phyloP scores from a whole-genome alignment of 2,113 vertebrate genomes.

The Thryonomys swinderianus region DNA sequence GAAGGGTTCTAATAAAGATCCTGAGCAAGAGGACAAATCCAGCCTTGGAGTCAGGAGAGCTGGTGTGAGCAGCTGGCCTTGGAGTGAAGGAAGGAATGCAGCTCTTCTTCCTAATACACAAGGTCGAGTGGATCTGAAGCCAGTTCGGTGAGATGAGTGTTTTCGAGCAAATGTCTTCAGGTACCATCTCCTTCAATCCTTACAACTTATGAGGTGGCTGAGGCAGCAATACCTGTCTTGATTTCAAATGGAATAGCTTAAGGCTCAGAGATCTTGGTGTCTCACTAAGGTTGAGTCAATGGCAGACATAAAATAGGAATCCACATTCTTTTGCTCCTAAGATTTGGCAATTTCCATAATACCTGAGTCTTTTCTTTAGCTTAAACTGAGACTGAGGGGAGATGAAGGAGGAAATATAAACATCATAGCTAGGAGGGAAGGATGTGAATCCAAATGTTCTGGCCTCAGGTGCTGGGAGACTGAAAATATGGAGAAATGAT shows the following conservation, averaged over 20 bases:
- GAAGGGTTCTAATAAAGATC: neutral
- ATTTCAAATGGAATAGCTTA: constrained; percentile 41
- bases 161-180: constrained; percentile 54
- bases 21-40: neutral
- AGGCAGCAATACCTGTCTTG: constrained; percentile 20
- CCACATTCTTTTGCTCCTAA: neutral
- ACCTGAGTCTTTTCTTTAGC: neutral
- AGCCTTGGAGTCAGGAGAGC: neutral
- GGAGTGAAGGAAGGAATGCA: neutral
- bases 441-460: neutral
- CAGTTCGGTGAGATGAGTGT: neutral
- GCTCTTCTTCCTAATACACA: neutral
- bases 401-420: constrained; percentile 1
- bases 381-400: neutral
- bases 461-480: neutral
- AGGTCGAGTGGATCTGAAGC: neutral
- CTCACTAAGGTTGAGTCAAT: constrained; percentile 40
- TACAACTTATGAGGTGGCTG: neutral
- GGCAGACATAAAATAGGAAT: constrained; percentile 46
- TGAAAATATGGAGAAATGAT: constrained; percentile 38
- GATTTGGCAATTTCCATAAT: neutral
- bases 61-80: neutral
- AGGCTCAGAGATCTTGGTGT: constrained; percentile 18
- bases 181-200: constrained; percentile 40
- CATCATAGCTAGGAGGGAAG: neutral